These are phyloP conservation scores for Phthorimaea operculella DNA, from an alignment of 1,140 invertebrate genomes.

Conservation along the genomic window DNA sequence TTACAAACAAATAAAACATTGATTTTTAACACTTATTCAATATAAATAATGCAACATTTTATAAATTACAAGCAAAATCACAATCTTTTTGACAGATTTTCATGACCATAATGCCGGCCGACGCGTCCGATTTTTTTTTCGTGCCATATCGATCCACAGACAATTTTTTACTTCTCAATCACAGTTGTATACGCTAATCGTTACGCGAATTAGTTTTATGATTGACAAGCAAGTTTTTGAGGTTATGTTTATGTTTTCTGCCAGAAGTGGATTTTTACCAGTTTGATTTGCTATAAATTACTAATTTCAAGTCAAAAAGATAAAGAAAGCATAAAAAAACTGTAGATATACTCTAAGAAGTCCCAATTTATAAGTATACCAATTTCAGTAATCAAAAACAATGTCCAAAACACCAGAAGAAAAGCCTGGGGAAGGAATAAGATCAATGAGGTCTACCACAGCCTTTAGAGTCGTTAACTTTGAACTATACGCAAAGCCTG, in stretches of 20 bases:
- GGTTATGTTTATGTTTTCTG: too few species aligned
- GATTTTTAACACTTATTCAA: conserved; percentile 37
- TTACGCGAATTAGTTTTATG: too few species aligned
- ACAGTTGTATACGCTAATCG: too few species aligned
- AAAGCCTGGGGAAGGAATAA: conserved; percentile 80
- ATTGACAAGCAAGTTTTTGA: too few species aligned
- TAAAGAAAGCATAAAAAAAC: too few species aligned
- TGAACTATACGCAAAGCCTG: conserved; percentile 85
- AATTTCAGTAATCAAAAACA: not conserved
- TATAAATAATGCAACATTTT: conserved; percentile 34
- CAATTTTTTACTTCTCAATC: not conserved
- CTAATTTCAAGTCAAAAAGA: too few species aligned
- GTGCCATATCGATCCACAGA: not conserved
- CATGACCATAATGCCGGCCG: conserved; percentile 33
- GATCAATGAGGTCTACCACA: conserved; percentile 75
- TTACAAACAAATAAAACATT: conserved; percentile 46
- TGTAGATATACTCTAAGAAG: too few species aligned
- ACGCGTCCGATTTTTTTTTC: conserved; percentile 37
- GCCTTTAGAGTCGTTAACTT: conserved; percentile 83
- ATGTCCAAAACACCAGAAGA: conserved; percentile 39
- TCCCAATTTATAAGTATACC: too few species aligned
- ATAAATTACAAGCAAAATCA: conserved; percentile 31
- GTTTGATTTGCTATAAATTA: too few species aligned
- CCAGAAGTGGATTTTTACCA: too few species aligned
- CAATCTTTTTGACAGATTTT: conserved; percentile 44